A percentile compares a stretch with the other conserved stretches of the same genome.
Evolutionary conservation across 1,140 invertebrate species (phyloP).

Genomic region (Psix sp.): DNA sequence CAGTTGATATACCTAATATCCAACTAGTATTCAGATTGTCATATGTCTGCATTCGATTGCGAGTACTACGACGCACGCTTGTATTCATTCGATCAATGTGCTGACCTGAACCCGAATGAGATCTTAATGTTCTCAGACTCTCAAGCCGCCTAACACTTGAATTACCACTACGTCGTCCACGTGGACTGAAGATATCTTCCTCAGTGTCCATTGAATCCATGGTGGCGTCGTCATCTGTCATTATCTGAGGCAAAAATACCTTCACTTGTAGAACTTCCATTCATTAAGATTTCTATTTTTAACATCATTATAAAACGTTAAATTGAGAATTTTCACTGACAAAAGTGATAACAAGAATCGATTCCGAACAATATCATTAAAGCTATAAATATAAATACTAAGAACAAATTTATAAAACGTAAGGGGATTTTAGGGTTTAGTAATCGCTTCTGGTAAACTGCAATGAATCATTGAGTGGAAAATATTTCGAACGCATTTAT

Average conservation of each 20-base stretch:
- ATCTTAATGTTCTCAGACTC: slow-evolving; percentile 69
- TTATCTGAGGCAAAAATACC: slow-evolving; percentile 64
- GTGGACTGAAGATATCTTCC: slow-evolving; percentile 72
- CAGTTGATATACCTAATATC: slow-evolving; percentile 74
- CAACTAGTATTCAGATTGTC: slow-evolving; percentile 78
- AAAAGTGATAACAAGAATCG: too few species aligned
- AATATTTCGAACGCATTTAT: too few species aligned
- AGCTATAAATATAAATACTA: too few species aligned
- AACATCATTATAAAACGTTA: not conserved
- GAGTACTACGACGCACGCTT: slow-evolving; percentile 78
- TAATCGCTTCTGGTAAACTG: too few species aligned
- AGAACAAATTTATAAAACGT: too few species aligned
- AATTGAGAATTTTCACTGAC: too few species aligned
- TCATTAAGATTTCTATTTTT: slow-evolving; percentile 5
- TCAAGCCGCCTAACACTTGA: slow-evolving; percentile 64
- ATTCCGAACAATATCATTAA: too few species aligned
- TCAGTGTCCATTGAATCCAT: slow-evolving; percentile 76
- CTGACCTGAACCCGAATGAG: slow-evolving; percentile 63
- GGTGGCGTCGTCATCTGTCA: slow-evolving; percentile 74
- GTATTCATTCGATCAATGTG: slow-evolving; percentile 69
- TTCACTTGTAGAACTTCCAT: not conserved
- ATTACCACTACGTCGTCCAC: slow-evolving; percentile 58
- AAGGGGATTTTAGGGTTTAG: too few species aligned
- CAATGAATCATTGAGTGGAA: too few species aligned
- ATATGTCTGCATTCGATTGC: slow-evolving; percentile 79